These are phyloP conservation scores for Elephas maximus DNA, from an alignment of 2,113 vertebrate genomes.

Conservation along the genomic window DNA sequence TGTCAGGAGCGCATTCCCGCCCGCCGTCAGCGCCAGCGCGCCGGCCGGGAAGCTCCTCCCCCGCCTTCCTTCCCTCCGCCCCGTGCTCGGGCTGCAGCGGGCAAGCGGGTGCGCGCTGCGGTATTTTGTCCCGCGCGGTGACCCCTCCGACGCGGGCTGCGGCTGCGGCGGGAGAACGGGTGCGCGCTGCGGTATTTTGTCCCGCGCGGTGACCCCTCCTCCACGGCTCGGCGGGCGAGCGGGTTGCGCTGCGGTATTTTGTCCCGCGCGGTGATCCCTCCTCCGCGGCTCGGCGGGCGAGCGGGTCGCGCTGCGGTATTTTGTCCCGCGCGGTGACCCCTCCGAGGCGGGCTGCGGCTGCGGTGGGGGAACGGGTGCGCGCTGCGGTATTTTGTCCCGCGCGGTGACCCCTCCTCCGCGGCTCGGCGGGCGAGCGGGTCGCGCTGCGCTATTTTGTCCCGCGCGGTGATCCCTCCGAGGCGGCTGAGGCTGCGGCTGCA, in stretches of 20 bases:
- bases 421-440: not conserved
- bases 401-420: not conserved
- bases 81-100: not conserved
- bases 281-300: not conserved
- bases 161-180: not conserved
- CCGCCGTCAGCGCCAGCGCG: rapidly evolving
- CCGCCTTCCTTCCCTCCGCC: not conserved
- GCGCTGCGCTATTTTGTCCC: constrained; percentile 74
- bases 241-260: constrained; percentile 39
- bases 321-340: constrained; percentile 65
- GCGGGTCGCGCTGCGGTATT: not conserved
- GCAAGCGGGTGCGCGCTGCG: not conserved
- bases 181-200: constrained; percentile 65
- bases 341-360: not conserved
- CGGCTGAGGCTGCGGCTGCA: not conserved
- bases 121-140: constrained; percentile 79
- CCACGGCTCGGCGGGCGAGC: not conserved
- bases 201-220: not conserved
- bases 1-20: not conserved
- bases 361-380: not conserved
- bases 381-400: constrained; percentile 74
- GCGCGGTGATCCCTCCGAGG: constrained; percentile 66
- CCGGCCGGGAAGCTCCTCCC: not conserved
- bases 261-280: constrained; percentile 77
- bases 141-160: not conserved